These are phyloP conservation scores for Teleogryllus occipitalis DNA, from an alignment of 1,140 invertebrate genomes.

Conservation along the genomic window DNA sequence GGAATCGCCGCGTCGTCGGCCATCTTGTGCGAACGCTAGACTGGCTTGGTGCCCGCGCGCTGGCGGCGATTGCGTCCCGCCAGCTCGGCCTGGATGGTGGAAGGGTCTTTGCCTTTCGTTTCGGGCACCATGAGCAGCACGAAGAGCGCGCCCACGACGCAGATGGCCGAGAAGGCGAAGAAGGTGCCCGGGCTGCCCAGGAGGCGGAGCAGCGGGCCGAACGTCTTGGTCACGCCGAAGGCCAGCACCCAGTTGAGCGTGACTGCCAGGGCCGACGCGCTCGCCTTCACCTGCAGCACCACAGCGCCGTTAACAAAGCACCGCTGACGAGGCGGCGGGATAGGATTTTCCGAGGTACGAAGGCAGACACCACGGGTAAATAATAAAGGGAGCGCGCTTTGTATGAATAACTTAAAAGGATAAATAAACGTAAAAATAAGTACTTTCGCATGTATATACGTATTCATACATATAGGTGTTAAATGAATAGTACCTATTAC, in stretches of 20 bases:
- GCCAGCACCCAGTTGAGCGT: constrained; percentile 42
- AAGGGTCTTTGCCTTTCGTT: constrained; percentile 70
- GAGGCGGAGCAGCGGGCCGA: constrained; percentile 46
- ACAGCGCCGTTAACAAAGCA: too few species aligned
- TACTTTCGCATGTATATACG: too few species aligned
- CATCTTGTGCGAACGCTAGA: neutral
- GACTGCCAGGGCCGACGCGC: neutral
- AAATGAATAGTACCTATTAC: too few species aligned
- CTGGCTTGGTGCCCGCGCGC: neutral
- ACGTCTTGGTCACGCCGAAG: constrained; percentile 66
- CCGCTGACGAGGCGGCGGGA: too few species aligned
- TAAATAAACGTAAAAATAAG: too few species aligned
- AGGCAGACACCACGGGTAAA: too few species aligned
- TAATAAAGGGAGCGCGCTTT: too few species aligned
- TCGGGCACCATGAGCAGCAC: constrained; percentile 62
- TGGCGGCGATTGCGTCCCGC: constrained; percentile 34
- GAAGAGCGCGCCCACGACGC: constrained; percentile 53
- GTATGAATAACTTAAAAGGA: too few species aligned
- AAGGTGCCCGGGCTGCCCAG: constrained; percentile 63
- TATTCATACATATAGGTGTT: too few species aligned
- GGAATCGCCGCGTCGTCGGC: too few species aligned
- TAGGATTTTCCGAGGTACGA: too few species aligned
- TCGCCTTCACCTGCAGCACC: constrained; percentile 52
- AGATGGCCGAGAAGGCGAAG: constrained; percentile 68
- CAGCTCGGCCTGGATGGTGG: constrained; percentile 63